phyloP scores from a whole-genome alignment of 2,113 vertebrate genomes.

The Ceyx melanurus region DNA sequence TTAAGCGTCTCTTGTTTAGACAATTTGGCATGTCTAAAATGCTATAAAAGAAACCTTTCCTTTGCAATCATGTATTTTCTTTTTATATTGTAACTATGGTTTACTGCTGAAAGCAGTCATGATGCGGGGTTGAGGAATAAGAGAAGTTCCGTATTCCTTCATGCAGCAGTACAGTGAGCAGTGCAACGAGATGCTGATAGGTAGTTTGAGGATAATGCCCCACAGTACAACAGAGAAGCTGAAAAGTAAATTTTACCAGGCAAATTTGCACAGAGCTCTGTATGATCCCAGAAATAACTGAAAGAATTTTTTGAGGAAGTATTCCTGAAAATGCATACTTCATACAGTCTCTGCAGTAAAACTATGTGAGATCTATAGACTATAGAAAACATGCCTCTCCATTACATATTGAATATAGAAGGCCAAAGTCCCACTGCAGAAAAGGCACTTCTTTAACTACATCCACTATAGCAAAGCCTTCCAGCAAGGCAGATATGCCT shows the following conservation, averaged over 20 bases:
- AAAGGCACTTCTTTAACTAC: background rate
- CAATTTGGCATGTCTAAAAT: background rate
- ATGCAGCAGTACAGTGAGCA: background rate
- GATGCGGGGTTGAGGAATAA: background rate
- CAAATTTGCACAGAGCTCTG: background rate
- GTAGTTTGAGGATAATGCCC: background rate
- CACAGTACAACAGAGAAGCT: background rate
- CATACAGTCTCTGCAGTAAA: background rate
- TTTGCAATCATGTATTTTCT: background rate
- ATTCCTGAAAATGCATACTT: background rate
- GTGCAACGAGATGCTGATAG: constrained; percentile 17
- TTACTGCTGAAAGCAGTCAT: constrained; percentile 17
- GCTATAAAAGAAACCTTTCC: background rate
- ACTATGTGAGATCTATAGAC: background rate
- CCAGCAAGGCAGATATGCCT: background rate
- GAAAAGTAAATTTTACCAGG: background rate
- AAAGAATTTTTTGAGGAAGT: background rate
- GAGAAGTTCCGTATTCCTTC: background rate
- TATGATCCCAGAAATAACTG: background rate
- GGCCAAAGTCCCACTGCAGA: background rate
- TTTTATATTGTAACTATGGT: constrained; percentile 18
- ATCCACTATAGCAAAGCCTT: background rate
- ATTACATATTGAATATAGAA: background rate
- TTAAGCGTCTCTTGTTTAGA: background rate
- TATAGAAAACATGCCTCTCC: fast-evolving